A percentile compares a stretch with the other conserved stretches of the same genome.
Conservation (phyloP, 2,113 vertebrate genomes). For the Gnathonemus echidnorhynchus region DNA sequence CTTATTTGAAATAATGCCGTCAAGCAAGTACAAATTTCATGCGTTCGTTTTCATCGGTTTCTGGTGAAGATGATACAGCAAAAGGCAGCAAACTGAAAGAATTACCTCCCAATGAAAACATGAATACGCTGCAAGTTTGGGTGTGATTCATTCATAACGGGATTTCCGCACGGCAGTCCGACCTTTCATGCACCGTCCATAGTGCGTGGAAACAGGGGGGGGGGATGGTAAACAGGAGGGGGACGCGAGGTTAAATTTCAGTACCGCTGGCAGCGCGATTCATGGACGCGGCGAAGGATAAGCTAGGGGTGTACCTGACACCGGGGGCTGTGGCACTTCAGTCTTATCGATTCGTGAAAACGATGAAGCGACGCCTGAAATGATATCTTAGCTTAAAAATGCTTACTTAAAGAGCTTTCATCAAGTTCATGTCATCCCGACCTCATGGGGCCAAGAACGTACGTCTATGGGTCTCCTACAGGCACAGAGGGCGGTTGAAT, state of each 20-base stretch:
- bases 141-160: neutral
- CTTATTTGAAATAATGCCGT: neutral
- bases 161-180: neutral
- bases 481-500: neutral
- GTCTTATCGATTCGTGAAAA: neutral
- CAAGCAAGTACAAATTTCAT: neutral
- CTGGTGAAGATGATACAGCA: neutral
- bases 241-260: neutral
- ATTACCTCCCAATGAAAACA: neutral
- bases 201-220: neutral
- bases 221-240: neutral
- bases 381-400: conserved; percentile 7
- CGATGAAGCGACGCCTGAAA: neutral
- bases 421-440: neutral
- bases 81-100: neutral
- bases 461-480: neutral
- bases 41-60: neutral
- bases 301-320: neutral
- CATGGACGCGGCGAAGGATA: neutral
- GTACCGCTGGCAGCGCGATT: neutral
- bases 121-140: neutral
- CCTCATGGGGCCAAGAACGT: neutral
- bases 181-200: neutral
- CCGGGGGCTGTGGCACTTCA: neutral
- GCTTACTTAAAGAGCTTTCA: conserved; percentile 1